Evolutionary conservation across 2,888 invertebrate species (phyloP).

Genomic region (Brachycybe producta): DNA sequence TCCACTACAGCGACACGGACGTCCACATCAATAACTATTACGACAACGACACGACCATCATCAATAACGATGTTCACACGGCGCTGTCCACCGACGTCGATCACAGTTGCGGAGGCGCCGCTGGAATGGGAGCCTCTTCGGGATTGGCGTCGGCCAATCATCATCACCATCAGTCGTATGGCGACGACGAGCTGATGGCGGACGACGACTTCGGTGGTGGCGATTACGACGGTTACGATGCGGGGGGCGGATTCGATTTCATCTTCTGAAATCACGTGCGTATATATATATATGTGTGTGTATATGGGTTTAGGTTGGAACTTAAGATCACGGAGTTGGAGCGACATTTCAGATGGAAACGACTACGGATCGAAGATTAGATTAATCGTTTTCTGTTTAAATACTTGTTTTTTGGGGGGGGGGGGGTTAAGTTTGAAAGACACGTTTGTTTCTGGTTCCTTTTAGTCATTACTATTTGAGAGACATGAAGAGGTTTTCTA

Average conservation of each 20-base stretch:
- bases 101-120: not conserved
- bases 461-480: no score
- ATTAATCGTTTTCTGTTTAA: no score
- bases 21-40: conserved; percentile 20
- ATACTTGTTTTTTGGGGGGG: no score
- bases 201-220: not conserved
- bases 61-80: conserved; percentile 11
- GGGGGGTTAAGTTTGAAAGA: no score
- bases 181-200: no score
- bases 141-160: conserved; percentile 1
- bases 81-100: not conserved
- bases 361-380: no score
- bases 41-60: conserved; percentile 17
- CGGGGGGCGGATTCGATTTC: conserved; percentile 7
- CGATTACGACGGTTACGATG: conserved; percentile 1
- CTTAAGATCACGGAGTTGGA: no score
- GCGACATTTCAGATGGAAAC: no score
- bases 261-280: conserved; percentile 2
- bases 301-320: no score
- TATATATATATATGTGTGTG: no score
- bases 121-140: conserved; percentile 2
- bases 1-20: conserved; percentile 15
- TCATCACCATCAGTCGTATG: not conserved
- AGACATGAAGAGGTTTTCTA: no score
- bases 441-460: no score